Conservation (phyloP, 2,113 vertebrate species). For the Cyprinodon variegatus region DNA sequence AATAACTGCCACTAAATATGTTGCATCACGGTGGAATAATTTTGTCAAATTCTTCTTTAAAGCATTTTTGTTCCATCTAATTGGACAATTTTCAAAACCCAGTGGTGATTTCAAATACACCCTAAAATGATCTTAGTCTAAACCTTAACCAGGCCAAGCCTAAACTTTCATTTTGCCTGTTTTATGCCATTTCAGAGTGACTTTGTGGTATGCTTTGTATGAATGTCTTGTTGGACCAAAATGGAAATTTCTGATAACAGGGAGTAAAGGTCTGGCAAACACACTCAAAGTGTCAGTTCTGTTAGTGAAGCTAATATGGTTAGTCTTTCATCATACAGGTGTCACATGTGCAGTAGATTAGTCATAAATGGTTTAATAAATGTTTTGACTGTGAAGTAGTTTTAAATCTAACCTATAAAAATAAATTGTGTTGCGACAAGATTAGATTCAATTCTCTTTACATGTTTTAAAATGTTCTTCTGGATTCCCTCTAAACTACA, state of each 20-base stretch:
- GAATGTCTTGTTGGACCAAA: too few species aligned
- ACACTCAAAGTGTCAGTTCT: background rate
- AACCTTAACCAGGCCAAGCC: too few species aligned
- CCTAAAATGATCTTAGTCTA: too few species aligned
- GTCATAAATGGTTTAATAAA: background rate
- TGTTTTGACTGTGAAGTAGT: background rate
- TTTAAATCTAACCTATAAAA: background rate
- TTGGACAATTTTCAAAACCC: too few species aligned
- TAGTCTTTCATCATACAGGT: background rate
- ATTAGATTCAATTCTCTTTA: background rate
- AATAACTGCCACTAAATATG: too few species aligned
- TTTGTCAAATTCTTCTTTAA: too few species aligned
- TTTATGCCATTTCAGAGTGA: too few species aligned
- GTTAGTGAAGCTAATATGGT: background rate
- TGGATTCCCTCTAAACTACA: background rate
- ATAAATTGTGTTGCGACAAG: background rate
- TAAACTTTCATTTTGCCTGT: too few species aligned
- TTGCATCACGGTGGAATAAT: too few species aligned
- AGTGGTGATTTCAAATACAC: too few species aligned
- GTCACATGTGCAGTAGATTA: background rate
- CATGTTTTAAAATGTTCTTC: background rate
- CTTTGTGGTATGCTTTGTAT: too few species aligned
- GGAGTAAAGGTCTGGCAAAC: background rate
- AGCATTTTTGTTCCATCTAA: too few species aligned
- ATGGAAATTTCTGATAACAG: background rate